Evolutionary conservation across 2,888 invertebrate genomes (phyloP).

Genomic region (Buathra laborator): DNA sequence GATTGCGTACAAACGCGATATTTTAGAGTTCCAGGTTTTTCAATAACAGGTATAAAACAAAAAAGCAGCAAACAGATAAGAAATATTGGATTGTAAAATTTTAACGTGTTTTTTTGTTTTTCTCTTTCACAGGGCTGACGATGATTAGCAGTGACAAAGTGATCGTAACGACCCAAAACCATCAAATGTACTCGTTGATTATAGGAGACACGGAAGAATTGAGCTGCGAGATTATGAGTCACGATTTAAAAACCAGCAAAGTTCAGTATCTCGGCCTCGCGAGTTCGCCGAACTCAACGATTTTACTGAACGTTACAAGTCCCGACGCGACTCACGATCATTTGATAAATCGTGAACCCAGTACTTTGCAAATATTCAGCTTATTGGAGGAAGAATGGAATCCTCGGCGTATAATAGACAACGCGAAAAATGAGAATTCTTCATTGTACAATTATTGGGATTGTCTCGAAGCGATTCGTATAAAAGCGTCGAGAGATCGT

Average conservation of each 20-base stretch:
- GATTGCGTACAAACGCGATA: conserved; percentile 69
- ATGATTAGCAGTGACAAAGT: conserved; percentile 69
- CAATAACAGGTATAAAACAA: conserved; percentile 78
- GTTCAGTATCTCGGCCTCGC: conserved; percentile 80
- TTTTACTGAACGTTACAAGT: conserved; percentile 78
- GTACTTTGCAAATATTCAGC: conserved; percentile 76
- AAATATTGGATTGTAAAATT: neutral
- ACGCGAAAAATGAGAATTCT: conserved; percentile 63
- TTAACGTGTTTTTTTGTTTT: neutral
- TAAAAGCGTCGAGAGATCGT: conserved; percentile 75
- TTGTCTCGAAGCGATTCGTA: conserved; percentile 80
- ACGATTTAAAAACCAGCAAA: conserved; percentile 71
- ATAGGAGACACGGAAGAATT: conserved; percentile 65
- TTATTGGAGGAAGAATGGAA: conserved; percentile 73
- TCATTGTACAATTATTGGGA: conserved; percentile 80
- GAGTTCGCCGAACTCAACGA: conserved; percentile 75
- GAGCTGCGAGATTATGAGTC: conserved; percentile 61
- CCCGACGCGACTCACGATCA: conserved; percentile 82
- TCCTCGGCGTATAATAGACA: conserved; percentile 72
- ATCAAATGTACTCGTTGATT: conserved; percentile 70
- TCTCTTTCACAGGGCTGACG: conserved; percentile 73
- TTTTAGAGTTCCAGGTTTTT: conserved; percentile 75
- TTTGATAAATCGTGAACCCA: conserved; percentile 81
- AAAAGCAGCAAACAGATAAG: neutral
- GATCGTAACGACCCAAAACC: conserved; percentile 78